Base-by-base conservation (phyloP, 2,113 vertebrate species). In the Eira barbara region DNA sequence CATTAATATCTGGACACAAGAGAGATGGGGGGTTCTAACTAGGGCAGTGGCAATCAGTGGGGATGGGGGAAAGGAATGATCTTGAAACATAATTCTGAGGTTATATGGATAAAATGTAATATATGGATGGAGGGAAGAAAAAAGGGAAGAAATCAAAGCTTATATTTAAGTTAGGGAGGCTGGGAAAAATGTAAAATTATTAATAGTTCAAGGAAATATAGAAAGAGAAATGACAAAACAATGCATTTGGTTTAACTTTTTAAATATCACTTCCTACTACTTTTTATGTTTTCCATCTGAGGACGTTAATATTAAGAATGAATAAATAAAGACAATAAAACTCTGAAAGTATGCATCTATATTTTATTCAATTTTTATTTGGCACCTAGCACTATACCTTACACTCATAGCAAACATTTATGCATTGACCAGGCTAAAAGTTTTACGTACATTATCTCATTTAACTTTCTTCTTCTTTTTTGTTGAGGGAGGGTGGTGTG, bases 331-430 rank as follows among this genome's bases (percentile, higher is more conserved):
- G 42, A 79, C 12, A 74, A 49, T 55, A 76, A 74, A 92, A 45
- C 8, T 82, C 21, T 59, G 49, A 73, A 25, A 86, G 14, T 67
- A 39, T 63, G 3, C 34, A 85, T 36, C 25, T 88, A 12, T 12
- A 78, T 88, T 82, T 93, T 78, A 93, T 57, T 84, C 59, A 83
- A 14, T 78, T 89, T 97, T 91, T 59, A 91, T 57, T 78, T 78
- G 87, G 49, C 14, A 88, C 20, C 63, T 42, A 79, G 8, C 4
- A 90, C 49, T 95, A 31, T 29, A 74, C 6, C 3, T 80, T 65
- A 96, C 27, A 89, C 36, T 55, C 8, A 86, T 47, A 78, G 73
- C 85, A 81, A 93, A 69, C 52, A 92, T 71, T 94, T 79, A 95
- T 71, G 45, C 80, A 94, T 11, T 93, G 29, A 88, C 7, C 34